phyloP scores from a whole-genome alignment of 2,797 vertebrate genomes.

The Echeneis naucrates region DNA sequence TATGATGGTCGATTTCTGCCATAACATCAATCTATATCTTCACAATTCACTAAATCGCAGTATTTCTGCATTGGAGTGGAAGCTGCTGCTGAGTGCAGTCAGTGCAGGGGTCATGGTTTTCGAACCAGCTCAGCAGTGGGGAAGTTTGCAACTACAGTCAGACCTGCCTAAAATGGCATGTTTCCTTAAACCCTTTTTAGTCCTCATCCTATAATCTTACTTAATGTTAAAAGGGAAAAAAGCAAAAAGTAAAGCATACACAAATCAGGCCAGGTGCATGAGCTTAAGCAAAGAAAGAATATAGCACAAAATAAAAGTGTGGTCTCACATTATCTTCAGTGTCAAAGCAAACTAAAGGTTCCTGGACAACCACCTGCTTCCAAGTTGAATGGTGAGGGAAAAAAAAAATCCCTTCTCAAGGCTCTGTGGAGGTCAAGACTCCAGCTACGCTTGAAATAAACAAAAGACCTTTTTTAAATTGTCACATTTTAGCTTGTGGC shows the following conservation, averaged over 20 bases:
- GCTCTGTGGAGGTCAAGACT: too few relatives aligned
- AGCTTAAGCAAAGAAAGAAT: background rate
- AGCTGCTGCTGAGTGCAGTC: background rate
- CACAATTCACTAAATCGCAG: background rate
- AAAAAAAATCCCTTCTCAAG: too few relatives aligned
- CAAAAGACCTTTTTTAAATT: too few relatives aligned
- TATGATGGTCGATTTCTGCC: background rate
- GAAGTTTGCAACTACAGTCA: background rate
- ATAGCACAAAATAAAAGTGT: background rate
- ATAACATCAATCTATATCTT: background rate
- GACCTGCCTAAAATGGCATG: background rate
- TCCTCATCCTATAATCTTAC: background rate
- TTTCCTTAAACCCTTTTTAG: background rate
- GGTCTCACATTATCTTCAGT: background rate
- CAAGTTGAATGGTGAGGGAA: too few relatives aligned
- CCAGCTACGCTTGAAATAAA: too few relatives aligned
- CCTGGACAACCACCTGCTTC: too few relatives aligned
- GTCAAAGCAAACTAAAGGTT: too few relatives aligned
- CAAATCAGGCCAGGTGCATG: too few relatives aligned
- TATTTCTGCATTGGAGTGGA: background rate
- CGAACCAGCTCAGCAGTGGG: too few relatives aligned
- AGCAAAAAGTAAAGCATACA: background rate
- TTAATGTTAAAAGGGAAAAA: background rate
- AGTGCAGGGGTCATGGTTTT: too few relatives aligned
- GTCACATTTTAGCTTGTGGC: too few relatives aligned